Conservation (phyloP, 2,888 invertebrate species). For the Rutpela maculata region DNA sequence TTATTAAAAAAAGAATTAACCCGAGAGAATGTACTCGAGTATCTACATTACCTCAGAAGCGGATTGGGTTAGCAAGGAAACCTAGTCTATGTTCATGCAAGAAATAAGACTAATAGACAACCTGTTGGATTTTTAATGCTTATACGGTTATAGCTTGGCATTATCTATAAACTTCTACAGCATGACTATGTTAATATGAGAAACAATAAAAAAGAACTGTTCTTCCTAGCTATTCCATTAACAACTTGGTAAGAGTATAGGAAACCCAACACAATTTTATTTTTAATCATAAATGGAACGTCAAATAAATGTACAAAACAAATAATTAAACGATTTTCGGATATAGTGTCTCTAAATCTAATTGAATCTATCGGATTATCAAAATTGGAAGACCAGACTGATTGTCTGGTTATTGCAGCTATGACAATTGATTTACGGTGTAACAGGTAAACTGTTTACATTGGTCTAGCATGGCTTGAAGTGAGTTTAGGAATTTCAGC, state of each 20-base stretch:
- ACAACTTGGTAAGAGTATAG: background rate
- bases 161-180: slow-evolving; percentile 26
- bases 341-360: no score
- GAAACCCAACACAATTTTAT: background rate
- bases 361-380: no score
- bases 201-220: background rate
- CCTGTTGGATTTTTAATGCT: slow-evolving; percentile 40
- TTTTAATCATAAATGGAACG: no score
- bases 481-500: no score
- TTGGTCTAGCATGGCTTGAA: no score
- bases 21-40: background rate
- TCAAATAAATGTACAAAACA: no score
- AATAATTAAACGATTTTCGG: no score
- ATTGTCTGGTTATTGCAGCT: no score
- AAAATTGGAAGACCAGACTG: no score
- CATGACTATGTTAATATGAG: slow-evolving; percentile 11
- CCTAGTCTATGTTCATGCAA: slow-evolving; percentile 19
- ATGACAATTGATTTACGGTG: no score
- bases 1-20: slow-evolving; percentile 10
- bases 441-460: no score
- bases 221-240: background rate
- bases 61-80: background rate
- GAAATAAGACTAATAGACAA: slow-evolving; percentile 36
- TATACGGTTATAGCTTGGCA: slow-evolving; percentile 20
- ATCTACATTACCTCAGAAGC: slow-evolving; percentile 1